phyloP scores from a whole-genome alignment of 2,113 vertebrate genomes.

The Ophthalmolycus amberensis region DNA sequence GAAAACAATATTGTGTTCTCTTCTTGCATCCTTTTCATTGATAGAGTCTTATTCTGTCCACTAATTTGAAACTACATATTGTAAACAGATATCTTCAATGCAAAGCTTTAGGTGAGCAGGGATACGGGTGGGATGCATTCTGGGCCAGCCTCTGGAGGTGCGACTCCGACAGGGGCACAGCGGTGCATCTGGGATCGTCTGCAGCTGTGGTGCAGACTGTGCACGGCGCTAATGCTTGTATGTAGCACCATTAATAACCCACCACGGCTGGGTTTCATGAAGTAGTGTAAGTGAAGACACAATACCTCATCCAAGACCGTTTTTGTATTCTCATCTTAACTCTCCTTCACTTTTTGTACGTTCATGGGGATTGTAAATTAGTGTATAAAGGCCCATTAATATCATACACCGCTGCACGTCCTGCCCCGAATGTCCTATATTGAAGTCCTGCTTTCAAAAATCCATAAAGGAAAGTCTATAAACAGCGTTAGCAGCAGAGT shows the following conservation, averaged over 20 bases:
- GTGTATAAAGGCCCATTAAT: neutral
- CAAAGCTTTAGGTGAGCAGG: neutral
- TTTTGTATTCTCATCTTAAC: neutral
- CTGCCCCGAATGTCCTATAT: neutral
- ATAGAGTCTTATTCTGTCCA: slow-evolving; percentile 37
- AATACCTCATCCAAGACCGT: neutral
- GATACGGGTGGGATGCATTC: neutral
- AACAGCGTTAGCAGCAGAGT: neutral
- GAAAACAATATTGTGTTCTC: slow-evolving; percentile 24
- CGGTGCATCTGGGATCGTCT: neutral
- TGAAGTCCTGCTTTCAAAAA: neutral
- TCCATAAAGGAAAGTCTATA: neutral
- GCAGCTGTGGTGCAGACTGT: neutral
- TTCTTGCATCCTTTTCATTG: slow-evolving; percentile 11
- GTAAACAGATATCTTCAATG: neutral
- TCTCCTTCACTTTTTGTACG: neutral
- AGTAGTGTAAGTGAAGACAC: neutral
- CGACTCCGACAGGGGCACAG: neutral
- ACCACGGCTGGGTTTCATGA: neutral
- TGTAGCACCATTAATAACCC: neutral
- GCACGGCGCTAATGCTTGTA: neutral
- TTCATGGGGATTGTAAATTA: neutral
- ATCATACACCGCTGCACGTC: neutral
- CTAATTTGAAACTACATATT: slow-evolving; percentile 31
- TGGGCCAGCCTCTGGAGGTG: neutral